Percentiles rank a stretch among this genome's conserved stretches.
phyloP scores from a whole-genome alignment of 2,113 vertebrate species.

The Grantiella picta region DNA sequence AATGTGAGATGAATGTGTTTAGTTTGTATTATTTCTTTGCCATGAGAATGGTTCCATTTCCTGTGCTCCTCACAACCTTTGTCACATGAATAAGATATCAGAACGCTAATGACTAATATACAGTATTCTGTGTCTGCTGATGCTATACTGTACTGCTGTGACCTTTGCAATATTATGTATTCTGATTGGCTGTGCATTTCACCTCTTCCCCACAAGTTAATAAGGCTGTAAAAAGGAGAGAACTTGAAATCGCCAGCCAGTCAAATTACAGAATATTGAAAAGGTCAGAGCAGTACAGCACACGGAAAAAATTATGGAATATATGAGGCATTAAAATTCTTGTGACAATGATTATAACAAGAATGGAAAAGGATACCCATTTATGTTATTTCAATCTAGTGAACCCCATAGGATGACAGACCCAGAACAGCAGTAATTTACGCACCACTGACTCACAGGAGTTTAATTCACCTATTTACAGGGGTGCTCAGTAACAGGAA shows the following conservation, averaged over 20 bases:
- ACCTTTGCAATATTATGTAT: constrained; percentile 78
- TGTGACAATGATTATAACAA: constrained; percentile 80
- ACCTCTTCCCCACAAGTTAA: constrained; percentile 77
- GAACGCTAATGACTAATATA: constrained; percentile 69
- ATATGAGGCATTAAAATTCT: constrained; percentile 83
- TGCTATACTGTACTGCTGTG: constrained; percentile 51
- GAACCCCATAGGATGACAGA: constrained; percentile 37
- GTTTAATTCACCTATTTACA: constrained; percentile 30
- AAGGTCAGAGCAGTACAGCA: constrained; percentile 78
- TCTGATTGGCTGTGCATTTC: constrained; percentile 77
- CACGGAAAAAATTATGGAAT: constrained; percentile 78
- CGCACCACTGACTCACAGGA: neutral
- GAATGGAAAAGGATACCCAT: constrained; percentile 71
- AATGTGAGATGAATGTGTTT: constrained; percentile 31
- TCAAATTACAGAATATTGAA: constrained; percentile 85
- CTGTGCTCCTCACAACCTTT: constrained; percentile 68
- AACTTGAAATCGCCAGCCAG: constrained; percentile 76
- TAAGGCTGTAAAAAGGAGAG: constrained; percentile 81
- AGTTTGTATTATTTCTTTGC: constrained; percentile 62
- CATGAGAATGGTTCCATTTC: constrained; percentile 64
- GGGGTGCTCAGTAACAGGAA: neutral
- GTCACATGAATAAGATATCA: constrained; percentile 80
- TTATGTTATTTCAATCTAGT: constrained; percentile 72
- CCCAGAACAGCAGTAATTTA: constrained; percentile 54
- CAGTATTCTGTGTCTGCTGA: constrained; percentile 53